Evolutionary conservation across 1,140 invertebrate genomes (phyloP), one percentile per base, ranked within the genome.

Genomic region (Calosoma granatense): DNA sequence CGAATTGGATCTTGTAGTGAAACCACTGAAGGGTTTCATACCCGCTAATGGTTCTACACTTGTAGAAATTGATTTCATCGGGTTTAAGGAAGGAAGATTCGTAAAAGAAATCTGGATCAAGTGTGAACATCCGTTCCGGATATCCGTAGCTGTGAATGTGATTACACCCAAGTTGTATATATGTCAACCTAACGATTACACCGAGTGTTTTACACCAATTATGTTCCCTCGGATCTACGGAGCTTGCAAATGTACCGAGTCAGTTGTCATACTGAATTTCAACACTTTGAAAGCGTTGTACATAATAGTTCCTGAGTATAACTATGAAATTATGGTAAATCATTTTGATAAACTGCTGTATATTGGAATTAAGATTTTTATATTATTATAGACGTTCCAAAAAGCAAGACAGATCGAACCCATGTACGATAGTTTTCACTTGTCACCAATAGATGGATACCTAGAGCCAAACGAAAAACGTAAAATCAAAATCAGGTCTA

Each of bases 61-160:
- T 0, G 43, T 72, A 1, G 55, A 59, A n/a, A 51, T 72, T 21
- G 59, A 66, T 56, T 43, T 72, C 19, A 64, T 64, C 15, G 64
- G 63, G 14, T 56, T 56, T 4, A 55, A 55, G 0, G 64, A 65
- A 56, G 71, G 71, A n/a, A 39, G 58, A 14, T 66, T 64, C 54
- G 58, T 43, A 17, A 59, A 51, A 12, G 69, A 71, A 60, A 65
- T 72, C 53, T 72, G 71, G 69, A 66, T 70, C 12, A 68, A 65
- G 36, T 64, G 62, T 11, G 54, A 30, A 9, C 55, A 23, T 2
- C 67, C 70, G 6, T 61, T 65, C 20, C 63, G 64, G 0, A 43
- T 73, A 4, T 53, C 61, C 3, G 47, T 72, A 2, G 61, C 57
- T 36, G 67, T 63, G 0, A 60, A 57, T 1, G 61, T 72, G 2